A percentile compares a stretch with the other conserved stretches of the same genome.
phyloP scores from a whole-genome alignment of 2,797 vertebrate species.

The Leptatherina wallacei region DNA sequence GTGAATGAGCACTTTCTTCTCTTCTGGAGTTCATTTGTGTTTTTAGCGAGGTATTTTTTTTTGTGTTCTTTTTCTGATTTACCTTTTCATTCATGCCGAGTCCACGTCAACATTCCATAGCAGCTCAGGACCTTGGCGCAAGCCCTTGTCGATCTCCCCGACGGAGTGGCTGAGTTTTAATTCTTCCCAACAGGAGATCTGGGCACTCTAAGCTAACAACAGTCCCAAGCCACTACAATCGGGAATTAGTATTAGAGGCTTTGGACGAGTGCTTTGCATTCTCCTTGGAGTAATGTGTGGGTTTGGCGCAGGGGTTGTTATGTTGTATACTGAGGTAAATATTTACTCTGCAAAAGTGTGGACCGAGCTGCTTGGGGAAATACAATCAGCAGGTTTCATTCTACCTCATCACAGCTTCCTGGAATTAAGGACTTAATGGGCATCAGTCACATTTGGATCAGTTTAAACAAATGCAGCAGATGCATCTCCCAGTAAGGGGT shows the following conservation, averaged over 20 bases:
- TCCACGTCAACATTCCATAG: conserved; percentile 79
- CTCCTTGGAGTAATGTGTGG: conserved; percentile 37
- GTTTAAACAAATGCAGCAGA: conserved; percentile 9
- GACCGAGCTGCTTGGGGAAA: conserved; percentile 57
- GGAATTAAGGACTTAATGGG: conserved; percentile 37
- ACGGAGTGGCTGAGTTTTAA: conserved; percentile 72
- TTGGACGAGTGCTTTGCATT: conserved; percentile 72
- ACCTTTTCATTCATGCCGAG: conserved; percentile 51
- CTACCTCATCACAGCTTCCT: conserved; percentile 78
- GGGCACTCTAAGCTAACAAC: conserved; percentile 75
- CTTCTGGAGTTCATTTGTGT: conserved; percentile 37
- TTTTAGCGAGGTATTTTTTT: conserved; percentile 32
- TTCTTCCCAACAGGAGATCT: conserved; percentile 73
- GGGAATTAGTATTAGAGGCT: conserved; percentile 77
- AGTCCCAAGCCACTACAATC: conserved; percentile 74
- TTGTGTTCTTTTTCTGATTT: neutral
- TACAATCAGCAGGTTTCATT: conserved; percentile 66
- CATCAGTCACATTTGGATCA: conserved; percentile 42
- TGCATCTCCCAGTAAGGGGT: neutral
- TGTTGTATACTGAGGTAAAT: conserved; percentile 66
- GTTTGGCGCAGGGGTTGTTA: conserved; percentile 19
- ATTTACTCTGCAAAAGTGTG: conserved; percentile 72
- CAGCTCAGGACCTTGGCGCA: conserved; percentile 73
- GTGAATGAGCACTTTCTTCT: conserved; percentile 36
- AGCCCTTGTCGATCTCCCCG: conserved; percentile 55